Evolutionary conservation across 2,888 invertebrate species (phyloP), one percentile per base, ranked within the genome.

Genomic region (Poecilus cupreus): DNA sequence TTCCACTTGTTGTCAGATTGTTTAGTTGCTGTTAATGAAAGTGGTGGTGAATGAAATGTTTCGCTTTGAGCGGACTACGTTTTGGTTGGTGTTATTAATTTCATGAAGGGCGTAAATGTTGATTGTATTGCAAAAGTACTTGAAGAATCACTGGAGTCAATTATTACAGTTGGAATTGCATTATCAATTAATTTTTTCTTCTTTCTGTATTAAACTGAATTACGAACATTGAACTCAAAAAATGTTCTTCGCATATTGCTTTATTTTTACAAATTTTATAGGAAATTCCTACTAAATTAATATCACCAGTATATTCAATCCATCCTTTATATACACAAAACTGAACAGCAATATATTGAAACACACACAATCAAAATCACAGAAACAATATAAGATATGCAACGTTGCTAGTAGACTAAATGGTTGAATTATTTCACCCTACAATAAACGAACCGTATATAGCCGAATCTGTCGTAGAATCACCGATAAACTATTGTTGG

Each of bases 161-260:
- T 32, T 68, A 5, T 37, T 32, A 18, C 13, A 11, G 13, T 4
- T 32, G 68, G 68, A n/a, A 37, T 16, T 16, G 32, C 37, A 13
- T 8, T 18, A 3, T 10, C 1, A 32, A 64, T 32, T 64, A 64
- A 32, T 64, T 64, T 32, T 68, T 68, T 68, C 16, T 32, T 37
- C 5, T 37, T 6, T 68, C 68, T 0, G 3, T 4, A 3, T 37
- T 68, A 11, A 11, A 68, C 32, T 10, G 37, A 68, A 32, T n/a
- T 10, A 13, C n/a, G n/a, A 64, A 32, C 68, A 68, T 68, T 8
- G 16, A 37, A 32, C 26, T 37, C 3, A 37, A 11, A 13, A 68
- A 68, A 68, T 68, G 68, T 68, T 6, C 32, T 68, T 68, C 68
- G 37, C 68, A 68, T 68, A 68, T 37, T 1, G 13, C 39, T 37